Conservation (phyloP, 2,888 invertebrate species). For the Priocnemis perturbator region DNA sequence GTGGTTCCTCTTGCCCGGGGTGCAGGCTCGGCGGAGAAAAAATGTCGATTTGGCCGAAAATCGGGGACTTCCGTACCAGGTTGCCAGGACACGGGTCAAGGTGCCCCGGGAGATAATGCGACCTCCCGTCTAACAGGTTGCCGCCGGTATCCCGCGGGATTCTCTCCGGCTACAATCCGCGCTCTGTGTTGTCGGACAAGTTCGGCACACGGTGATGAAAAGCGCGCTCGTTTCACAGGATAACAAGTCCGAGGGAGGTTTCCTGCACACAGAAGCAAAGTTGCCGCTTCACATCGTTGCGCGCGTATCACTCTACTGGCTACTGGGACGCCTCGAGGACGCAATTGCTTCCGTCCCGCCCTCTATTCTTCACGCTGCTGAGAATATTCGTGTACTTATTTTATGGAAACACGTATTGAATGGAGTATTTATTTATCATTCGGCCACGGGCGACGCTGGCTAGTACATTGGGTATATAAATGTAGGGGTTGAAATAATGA, state of each 20-base stretch:
- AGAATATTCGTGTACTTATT: no score
- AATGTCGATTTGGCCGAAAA: conserved; percentile 70
- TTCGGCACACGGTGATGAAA: conserved; percentile 48
- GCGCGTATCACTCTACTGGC: no score
- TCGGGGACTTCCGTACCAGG: conserved; percentile 68
- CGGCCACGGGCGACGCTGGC: no score
- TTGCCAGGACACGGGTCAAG: conserved; percentile 50
- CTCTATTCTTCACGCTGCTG: no score
- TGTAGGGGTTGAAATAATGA: no score
- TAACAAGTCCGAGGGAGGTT: conserved; percentile 61
- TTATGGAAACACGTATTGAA: no score
- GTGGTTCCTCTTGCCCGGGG: conserved; percentile 36
- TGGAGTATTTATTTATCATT: no score
- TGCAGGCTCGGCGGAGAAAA: conserved; percentile 62
- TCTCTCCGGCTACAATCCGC: conserved; percentile 1
- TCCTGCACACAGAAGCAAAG: conserved; percentile 1
- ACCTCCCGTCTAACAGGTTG: background rate
- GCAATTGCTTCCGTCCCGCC: no score
- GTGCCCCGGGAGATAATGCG: conserved; percentile 18
- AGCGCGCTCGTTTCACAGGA: conserved; percentile 69
- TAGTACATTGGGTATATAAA: no score
- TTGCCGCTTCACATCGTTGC: conserved; percentile 6
- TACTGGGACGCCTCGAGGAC: no score
- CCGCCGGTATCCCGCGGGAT: conserved; percentile 15
- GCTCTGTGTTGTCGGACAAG: conserved; percentile 11